A percentile compares a stretch with the other conserved stretches of the same genome.
phyloP scores from a whole-genome alignment of 2,797 vertebrate species.

The Cyprinella venusta region DNA sequence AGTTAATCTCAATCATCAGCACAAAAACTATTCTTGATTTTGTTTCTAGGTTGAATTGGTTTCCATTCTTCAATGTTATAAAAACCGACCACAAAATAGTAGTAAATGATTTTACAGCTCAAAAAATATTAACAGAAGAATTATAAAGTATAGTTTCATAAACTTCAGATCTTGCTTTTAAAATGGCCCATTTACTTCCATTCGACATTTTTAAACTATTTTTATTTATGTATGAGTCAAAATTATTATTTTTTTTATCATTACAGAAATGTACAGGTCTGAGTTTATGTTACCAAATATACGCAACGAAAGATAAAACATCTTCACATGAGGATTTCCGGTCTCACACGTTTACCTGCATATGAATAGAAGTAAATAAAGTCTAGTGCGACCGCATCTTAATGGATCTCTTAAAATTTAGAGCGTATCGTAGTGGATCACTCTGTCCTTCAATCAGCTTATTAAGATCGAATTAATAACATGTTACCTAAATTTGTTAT shows the following conservation, averaged over 20 bases:
- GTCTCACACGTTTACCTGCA: no score
- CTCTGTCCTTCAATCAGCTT: background rate
- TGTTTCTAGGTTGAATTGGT: background rate
- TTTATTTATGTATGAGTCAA: no score
- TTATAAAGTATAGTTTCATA: no score
- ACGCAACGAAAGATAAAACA: background rate
- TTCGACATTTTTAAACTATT: no score
- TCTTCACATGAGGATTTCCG: background rate
- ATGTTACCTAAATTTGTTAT: no score
- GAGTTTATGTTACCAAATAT: background rate
- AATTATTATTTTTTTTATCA: no score
- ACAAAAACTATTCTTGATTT: background rate
- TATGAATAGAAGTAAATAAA: no score
- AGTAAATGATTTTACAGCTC: no score
- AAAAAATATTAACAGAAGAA: no score
- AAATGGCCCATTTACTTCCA: background rate
- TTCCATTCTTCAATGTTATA: background rate
- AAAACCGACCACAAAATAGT: no score
- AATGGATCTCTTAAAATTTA: background rate
- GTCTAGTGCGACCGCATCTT: no score
- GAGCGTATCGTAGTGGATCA: background rate
- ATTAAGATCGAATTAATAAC: background rate
- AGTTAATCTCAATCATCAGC: background rate
- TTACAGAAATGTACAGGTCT: no score
- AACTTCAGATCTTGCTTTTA: background rate